Conservation (phyloP, 1,140 invertebrate species). For the Cyphomyrmex costatus region DNA sequence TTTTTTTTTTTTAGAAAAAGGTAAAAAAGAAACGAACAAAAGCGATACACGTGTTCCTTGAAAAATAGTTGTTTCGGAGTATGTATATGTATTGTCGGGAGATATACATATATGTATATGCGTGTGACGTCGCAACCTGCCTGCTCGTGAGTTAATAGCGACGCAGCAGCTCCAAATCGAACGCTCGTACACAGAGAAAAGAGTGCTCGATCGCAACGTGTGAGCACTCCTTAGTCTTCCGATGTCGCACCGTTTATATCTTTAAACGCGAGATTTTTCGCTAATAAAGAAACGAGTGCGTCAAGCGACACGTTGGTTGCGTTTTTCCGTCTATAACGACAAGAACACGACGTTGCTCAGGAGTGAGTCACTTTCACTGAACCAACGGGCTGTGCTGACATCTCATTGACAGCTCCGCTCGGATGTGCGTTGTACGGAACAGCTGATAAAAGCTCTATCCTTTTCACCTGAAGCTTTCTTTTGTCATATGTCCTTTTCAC, state of each 20-base stretch:
- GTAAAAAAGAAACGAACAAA: too few species aligned
- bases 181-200: background rate
- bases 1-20: too few species aligned
- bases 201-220: background rate
- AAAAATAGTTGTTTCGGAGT: background rate
- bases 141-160: conserved; percentile 30
- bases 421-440: conserved; percentile 20
- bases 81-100: background rate
- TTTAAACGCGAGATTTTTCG: conserved; percentile 22
- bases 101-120: background rate
- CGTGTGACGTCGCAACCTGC: conserved; percentile 25
- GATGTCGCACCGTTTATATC: background rate
- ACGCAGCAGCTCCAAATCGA: conserved; percentile 39
- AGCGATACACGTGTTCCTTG: too few species aligned
- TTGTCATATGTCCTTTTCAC: background rate
- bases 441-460: conserved; percentile 40
- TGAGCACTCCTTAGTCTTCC: background rate
- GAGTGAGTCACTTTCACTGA: conserved; percentile 20
- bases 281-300: background rate
- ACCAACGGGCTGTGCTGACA: background rate
- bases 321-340: background rate
- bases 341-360: background rate
- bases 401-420: conserved; percentile 29
- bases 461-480: background rate
- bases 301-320: background rate